These are phyloP conservation scores for Slavum lentiscoides DNA, from an alignment of 2,888 invertebrate species.

Conservation along the genomic window DNA sequence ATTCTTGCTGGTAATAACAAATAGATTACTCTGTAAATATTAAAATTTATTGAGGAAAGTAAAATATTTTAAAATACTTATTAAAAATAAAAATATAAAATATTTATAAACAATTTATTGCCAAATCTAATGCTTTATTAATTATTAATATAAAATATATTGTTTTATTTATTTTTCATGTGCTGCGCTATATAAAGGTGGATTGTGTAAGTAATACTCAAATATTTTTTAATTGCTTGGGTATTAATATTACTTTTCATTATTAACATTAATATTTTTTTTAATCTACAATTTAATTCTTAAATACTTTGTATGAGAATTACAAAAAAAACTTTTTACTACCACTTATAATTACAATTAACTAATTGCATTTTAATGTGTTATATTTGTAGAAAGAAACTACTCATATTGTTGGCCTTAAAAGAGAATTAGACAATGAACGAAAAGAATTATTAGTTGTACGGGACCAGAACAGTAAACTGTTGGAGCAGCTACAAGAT, in stretches of 20 bases:
- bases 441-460: conserved; percentile 31
- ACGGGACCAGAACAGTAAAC: conserved; percentile 35
- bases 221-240: neutral
- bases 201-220: conserved; percentile 42
- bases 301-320: neutral
- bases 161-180: conserved; percentile 47
- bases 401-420: conserved; percentile 20
- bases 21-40: no score
- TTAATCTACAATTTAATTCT: neutral
- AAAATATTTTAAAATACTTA: no score
- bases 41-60: no score
- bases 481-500: conserved; percentile 39
- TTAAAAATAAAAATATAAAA: no score
- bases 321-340: neutral
- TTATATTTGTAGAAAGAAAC: conserved; percentile 36
- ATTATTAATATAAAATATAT: conserved; percentile 20
- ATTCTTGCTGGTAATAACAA: no score
- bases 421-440: conserved; percentile 46
- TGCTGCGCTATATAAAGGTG: conserved; percentile 42
- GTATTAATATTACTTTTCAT: neutral
- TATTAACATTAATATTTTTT: neutral
- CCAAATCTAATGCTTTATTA: no score
- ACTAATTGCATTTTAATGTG: neutral
- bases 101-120: no score
- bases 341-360: no score